A percentile compares a stretch with the other conserved stretches of the same genome.
Evolutionary conservation across 2,888 invertebrate genomes (phyloP).

Genomic region (Epirrhoe tristata): DNA sequence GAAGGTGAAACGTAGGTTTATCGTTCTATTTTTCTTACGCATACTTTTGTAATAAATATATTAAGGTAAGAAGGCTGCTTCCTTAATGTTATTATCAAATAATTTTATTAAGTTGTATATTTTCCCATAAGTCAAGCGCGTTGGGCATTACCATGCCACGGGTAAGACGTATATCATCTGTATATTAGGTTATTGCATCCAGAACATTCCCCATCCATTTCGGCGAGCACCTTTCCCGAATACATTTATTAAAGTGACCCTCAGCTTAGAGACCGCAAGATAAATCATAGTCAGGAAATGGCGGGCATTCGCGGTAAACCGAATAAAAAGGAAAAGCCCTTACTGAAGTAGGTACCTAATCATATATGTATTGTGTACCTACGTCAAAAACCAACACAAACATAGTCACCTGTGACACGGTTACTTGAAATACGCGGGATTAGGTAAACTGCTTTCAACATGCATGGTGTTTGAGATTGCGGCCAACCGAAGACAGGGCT

Average conservation of each 20-base stretch:
- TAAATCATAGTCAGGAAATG: slow-evolving; percentile 83
- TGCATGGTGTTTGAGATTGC: neutral
- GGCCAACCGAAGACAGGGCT: neutral
- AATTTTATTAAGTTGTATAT: slow-evolving; percentile 38
- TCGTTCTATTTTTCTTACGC: slow-evolving; percentile 30
- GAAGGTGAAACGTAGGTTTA: slow-evolving; percentile 28
- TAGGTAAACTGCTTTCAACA: neutral
- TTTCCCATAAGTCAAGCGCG: slow-evolving; percentile 28
- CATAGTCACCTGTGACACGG: slow-evolving; percentile 37
- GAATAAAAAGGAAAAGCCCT: slow-evolving; percentile 70
- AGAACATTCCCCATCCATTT: slow-evolving; percentile 75
- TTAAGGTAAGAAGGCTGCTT: slow-evolving; percentile 23
- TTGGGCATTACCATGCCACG: slow-evolving; percentile 47
- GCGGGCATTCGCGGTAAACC: slow-evolving; percentile 72
- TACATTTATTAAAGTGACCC: slow-evolving; percentile 85
- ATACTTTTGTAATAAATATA: slow-evolving; percentile 31
- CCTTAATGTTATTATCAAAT: slow-evolving; percentile 20
- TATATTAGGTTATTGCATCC: slow-evolving; percentile 76
- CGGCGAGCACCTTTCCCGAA: slow-evolving; percentile 76
- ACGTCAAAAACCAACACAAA: slow-evolving; percentile 16
- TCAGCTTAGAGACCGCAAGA: slow-evolving; percentile 76
- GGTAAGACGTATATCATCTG: slow-evolving; percentile 59
- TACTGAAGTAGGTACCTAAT: slow-evolving; percentile 55
- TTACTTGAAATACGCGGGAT: slow-evolving; percentile 5
- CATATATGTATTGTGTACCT: slow-evolving; percentile 41